Evolutionary conservation across 2,888 invertebrate species (phyloP), one percentile per base, ranked within the genome.

Genomic region (Drosophila prostipennis): DNA sequence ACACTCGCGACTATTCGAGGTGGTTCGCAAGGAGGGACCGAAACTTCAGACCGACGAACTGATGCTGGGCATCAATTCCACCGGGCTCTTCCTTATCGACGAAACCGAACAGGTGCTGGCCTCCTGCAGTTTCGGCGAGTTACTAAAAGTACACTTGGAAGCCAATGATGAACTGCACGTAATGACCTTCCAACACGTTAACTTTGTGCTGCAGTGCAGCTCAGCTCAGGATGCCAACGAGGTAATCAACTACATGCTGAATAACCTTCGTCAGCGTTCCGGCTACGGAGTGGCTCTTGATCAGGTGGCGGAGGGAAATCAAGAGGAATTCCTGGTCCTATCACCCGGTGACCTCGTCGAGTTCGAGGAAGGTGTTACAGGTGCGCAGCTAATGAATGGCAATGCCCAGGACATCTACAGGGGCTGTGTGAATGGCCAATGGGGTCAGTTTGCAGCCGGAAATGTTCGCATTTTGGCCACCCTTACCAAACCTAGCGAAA

Each of bases 1-100:
- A 6, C 99, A 99, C 91, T 98, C 98, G 0, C 94, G 97, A 89
- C 98, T 98, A 91, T 99, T 96, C 89, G 98, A 99, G 93, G 98
- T 96, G 0, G 93, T 96, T n/a, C 95, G 95, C 89, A 92, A 94
- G 49, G 94, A 95, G 70, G 96, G 96, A 0, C 95, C 95, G 0
- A 93, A 93, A 32, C 93, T 96, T 7, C 93, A 93, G 7, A 94
- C 94, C 78, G 94, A 95, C 79, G 95, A 97, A 80, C 94, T 98
- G 19, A 97, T 99, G 57, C 95, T 99, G 64, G 98, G 98, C 3
- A 95, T 99, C 4, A 99, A 99, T 92, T 98, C 98, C 95, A 96
- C 96, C 0, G 98, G 98, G 2, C 94, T 98, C 56, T 98, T 96
- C 89, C 95, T 98, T 59, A 96, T 98, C 0, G 98, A 98, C 91